Evolutionary conservation across 2,797 vertebrate genomes (phyloP).

Genomic region (Phaenicophaeus curvirostris): DNA sequence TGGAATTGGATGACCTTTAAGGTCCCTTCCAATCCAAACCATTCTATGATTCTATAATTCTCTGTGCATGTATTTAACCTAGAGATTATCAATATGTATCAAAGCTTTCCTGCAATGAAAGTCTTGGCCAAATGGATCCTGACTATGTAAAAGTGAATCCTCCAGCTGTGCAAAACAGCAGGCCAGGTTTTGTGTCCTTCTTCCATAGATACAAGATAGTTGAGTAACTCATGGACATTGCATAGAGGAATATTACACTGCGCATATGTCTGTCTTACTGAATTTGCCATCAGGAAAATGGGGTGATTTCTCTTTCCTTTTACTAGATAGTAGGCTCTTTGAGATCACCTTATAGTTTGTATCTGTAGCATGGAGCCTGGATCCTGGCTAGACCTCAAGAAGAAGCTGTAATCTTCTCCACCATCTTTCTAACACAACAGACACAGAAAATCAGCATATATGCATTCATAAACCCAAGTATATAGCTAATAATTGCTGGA

Average conservation of each 20-base stretch:
- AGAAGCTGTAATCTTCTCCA: neutral
- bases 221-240: neutral
- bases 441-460: neutral
- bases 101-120: neutral
- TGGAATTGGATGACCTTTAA: too few relatives aligned
- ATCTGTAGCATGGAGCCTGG: neutral
- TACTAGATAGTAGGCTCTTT: neutral
- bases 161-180: neutral
- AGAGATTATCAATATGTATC: neutral
- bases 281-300: neutral
- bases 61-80: fast-evolving
- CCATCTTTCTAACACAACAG: neutral
- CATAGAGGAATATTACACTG: neutral
- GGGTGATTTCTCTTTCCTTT: neutral
- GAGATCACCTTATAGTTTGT: neutral
- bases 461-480: neutral
- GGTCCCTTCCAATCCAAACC: too few relatives aligned
- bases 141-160: neutral
- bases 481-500: neutral
- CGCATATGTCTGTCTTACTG: neutral
- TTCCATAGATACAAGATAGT: neutral
- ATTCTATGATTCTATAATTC: too few relatives aligned
- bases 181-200: neutral
- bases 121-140: neutral
- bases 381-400: neutral